Evolutionary conservation across 2,888 invertebrate genomes (phyloP).

Genomic region (Calameuta pallipes): DNA sequence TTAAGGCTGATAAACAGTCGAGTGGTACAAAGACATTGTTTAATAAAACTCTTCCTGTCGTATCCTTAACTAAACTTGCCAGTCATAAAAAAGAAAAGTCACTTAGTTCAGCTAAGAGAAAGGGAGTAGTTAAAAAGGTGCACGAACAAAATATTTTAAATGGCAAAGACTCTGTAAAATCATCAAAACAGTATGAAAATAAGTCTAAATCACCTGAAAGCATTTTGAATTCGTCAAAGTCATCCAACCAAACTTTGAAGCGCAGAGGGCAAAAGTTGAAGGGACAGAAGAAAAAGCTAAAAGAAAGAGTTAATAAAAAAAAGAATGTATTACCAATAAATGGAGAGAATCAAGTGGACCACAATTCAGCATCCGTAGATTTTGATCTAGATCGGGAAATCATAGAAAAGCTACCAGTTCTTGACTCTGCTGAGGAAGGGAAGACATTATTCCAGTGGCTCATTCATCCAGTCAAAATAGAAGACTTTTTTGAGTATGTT

Average conservation of each 20-base stretch:
- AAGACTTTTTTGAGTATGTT: constrained; percentile 71
- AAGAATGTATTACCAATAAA: constrained; percentile 18
- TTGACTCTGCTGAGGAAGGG: constrained; percentile 68
- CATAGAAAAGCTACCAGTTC: constrained; percentile 49
- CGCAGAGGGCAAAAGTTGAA: neutral
- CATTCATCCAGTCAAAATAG: constrained; percentile 74
- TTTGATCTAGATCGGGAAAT: constrained; percentile 59
- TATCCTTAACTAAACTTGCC: too few relatives aligned
- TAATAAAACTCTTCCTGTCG: neutral
- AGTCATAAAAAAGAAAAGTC: neutral
- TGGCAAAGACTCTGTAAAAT: neutral
- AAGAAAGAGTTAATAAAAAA: neutral
- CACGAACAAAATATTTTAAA: neutral
- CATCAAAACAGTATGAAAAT: neutral
- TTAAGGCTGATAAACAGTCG: neutral
- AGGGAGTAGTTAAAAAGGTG: neutral
- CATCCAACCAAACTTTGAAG: neutral
- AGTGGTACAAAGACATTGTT: neutral
- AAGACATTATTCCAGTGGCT: constrained; percentile 78
- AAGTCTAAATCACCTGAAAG: neutral
- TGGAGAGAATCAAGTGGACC: constrained; percentile 39
- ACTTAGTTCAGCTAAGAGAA: neutral
- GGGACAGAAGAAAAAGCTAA: neutral
- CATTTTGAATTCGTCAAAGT: neutral
- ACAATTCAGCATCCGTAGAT: constrained; percentile 33